phyloP scores from a whole-genome alignment of 2,113 vertebrate genomes.

The Brachionichthys hirsutus region DNA sequence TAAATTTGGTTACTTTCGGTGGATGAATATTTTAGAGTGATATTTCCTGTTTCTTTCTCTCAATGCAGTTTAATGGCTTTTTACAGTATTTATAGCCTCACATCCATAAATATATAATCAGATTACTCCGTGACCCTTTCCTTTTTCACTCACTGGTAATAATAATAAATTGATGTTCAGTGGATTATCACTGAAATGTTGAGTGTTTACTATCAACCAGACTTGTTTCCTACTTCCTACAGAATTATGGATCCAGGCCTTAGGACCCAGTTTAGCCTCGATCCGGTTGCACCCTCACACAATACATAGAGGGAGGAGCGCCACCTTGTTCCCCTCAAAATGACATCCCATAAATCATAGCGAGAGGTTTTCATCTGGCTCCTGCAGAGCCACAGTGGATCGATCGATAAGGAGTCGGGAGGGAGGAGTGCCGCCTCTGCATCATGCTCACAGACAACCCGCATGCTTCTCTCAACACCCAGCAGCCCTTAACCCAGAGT shows the following conservation, averaged over 20 bases:
- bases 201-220: background rate
- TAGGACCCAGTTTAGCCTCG: constrained; percentile 28
- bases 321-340: constrained; percentile 34
- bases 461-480: constrained; percentile 54
- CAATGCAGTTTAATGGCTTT: no score
- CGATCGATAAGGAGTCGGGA: constrained; percentile 43
- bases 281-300: constrained; percentile 22
- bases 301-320: constrained; percentile 23
- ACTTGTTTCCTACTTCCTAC: background rate
- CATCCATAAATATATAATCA: no score
- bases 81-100: no score
- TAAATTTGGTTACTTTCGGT: background rate
- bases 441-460: constrained; percentile 33
- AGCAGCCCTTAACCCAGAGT: constrained; percentile 36
- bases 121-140: no score
- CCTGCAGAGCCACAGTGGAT: constrained; percentile 64
- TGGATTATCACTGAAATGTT: constrained; percentile 4
- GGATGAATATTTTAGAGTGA: constrained; percentile 2
- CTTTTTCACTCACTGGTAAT: no score
- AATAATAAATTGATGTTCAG: constrained; percentile 2
- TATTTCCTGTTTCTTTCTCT: background rate
- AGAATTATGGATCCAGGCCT: background rate
- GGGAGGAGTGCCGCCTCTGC: constrained; percentile 21
- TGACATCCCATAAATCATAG: constrained; percentile 71
- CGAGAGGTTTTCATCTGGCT: constrained; percentile 62